Evolutionary conservation across 2,888 invertebrate genomes (phyloP).

Genomic region (Ectobius pallidus): DNA sequence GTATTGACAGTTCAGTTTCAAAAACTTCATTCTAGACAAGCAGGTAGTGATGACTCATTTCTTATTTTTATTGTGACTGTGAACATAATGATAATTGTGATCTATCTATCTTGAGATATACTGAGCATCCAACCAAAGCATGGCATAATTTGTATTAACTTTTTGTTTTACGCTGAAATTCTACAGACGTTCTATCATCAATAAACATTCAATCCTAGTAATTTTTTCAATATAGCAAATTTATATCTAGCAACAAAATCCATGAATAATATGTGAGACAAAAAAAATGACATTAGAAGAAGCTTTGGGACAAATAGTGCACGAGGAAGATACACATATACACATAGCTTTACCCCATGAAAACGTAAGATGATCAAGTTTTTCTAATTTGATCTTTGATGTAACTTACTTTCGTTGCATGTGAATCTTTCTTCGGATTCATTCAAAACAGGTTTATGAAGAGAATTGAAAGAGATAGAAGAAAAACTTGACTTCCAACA

Average conservation of each 20-base stretch:
- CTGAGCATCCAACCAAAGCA: too few species aligned
- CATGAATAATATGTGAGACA: slow-evolving; percentile 7
- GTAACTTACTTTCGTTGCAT: neutral
- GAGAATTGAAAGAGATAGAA: slow-evolving; percentile 1
- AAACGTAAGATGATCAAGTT: slow-evolving; percentile 9
- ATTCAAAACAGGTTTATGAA: neutral
- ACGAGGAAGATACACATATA: neutral
- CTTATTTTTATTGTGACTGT: too few species aligned
- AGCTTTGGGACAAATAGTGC: slow-evolving; percentile 2
- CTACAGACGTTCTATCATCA: too few species aligned
- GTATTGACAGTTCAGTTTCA: too few species aligned
- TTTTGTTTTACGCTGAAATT: too few species aligned
- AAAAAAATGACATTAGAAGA: slow-evolving; percentile 16
- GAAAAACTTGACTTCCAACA: slow-evolving; percentile 13
- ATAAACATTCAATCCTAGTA: too few species aligned
- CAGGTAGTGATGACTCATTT: too few species aligned
- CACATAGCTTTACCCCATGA: slow-evolving; percentile 5
- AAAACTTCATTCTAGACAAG: too few species aligned
- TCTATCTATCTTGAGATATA: too few species aligned
- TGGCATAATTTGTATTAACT: too few species aligned
- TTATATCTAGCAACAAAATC: neutral
- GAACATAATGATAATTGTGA: too few species aligned
- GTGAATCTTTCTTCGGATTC: too few species aligned
- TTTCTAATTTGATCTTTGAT: neutral
- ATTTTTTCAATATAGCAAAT: neutral